Base-by-base conservation (phyloP, 2,797 vertebrate species). In the Aeoliscus strigatus region DNA sequence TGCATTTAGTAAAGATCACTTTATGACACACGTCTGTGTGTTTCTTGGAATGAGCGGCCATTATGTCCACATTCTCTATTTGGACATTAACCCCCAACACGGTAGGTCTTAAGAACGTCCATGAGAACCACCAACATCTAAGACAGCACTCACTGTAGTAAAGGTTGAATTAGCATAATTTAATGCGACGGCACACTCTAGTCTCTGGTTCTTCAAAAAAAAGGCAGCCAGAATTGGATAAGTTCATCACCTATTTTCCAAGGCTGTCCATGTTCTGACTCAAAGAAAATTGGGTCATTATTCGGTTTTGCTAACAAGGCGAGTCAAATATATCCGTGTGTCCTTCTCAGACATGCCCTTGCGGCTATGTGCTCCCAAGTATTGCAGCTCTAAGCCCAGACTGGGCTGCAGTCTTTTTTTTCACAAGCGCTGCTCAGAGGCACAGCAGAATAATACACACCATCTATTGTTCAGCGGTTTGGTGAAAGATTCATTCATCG, bases 381-480 rank as follows among this genome's bases (percentile, higher is more conserved):
- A 48, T 41, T 49, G 36, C 14, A 39, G 37, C 40, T 50, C 32
- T 48, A 37, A 68, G 43, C 60, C 37, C 31, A 25, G 57, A 69
- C 62, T 75, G 51, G 33, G 39, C 37, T 32, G 38, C 45, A 66
- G 27, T 36, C 15, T 39, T 31, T 42, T 70, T 56, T 39, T n/a
- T n/a, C n/a, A 39, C 49, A 30, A 41, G 51, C 36, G 51, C 32
- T 44, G 48, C 18, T 27, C 41, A 51, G 14, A 49, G 64, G 51
- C 33, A 25, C 36, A 14, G 29, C 51, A 47, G 17, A 51, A 50
- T 43, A 55, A 66, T 45, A 43, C 41, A 57, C 60, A 52, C 56
- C 27, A 36, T 50, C 38, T 70, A 61, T 46, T 46, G 11, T 56
- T 46, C 73, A 70, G 54, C 57, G 75, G 71, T 46, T 75, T 55